Percentiles rank a stretch among this genome's conserved stretches.
Conservation (phyloP, 2,113 vertebrate species). For the Oryzias melastigma region DNA sequence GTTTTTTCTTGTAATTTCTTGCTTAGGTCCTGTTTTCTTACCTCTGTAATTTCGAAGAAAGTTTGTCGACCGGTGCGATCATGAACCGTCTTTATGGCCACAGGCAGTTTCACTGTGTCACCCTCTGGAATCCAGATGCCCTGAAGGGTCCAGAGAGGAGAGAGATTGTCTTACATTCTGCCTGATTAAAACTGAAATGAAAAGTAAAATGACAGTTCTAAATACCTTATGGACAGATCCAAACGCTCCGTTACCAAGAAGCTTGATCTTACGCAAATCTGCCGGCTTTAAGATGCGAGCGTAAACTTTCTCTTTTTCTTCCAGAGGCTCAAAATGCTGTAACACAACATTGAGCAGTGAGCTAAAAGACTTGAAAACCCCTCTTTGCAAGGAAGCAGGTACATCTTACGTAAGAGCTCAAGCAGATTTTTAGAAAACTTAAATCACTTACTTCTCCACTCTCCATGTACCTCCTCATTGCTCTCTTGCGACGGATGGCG, state of each 20-base stretch:
- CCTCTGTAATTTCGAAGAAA: slow-evolving; percentile 85
- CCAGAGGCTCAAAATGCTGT: slow-evolving; percentile 88
- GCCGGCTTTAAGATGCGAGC: slow-evolving; percentile 85
- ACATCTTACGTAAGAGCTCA: no score
- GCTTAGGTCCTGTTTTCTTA: slow-evolving; percentile 63
- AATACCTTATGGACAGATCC: slow-evolving; percentile 90
- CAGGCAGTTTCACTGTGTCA: slow-evolving; percentile 92
- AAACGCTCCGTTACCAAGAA: slow-evolving; percentile 88
- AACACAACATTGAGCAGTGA: no score
- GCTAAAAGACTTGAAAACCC: no score
- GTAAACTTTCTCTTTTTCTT: slow-evolving; percentile 88
- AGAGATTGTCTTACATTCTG: not conserved
- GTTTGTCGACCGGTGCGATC: slow-evolving; percentile 84
- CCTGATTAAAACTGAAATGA: not conserved
- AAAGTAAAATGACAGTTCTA: not conserved
- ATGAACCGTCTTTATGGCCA: slow-evolving; percentile 90
- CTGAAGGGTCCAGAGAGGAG: slow-evolving; percentile 61
- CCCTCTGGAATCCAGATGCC: slow-evolving; percentile 93
- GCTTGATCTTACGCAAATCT: slow-evolving; percentile 87
- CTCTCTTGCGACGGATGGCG: slow-evolving; percentile 88
- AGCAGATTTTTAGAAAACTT: no score
- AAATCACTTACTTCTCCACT: slow-evolving; percentile 80
- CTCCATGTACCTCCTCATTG: slow-evolving; percentile 92
- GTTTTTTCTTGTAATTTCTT: not conserved
- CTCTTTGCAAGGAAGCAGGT: no score